Evolutionary conservation across 1,140 invertebrate genomes (phyloP), one percentile per base, ranked within the genome.

Genomic region (Drosophila rufa): DNA sequence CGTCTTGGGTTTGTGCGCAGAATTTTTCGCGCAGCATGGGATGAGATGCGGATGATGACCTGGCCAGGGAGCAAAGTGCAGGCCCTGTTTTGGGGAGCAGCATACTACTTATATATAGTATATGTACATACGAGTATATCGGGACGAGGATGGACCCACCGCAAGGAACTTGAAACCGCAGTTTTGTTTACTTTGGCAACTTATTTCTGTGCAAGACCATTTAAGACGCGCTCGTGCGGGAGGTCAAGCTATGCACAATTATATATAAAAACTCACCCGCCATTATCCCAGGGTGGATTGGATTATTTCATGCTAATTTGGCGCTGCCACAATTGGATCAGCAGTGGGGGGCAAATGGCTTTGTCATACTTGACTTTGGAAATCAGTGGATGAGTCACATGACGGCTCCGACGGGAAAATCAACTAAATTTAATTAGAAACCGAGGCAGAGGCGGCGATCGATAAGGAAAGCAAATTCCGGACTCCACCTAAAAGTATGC

Each of bases 241-340:
- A 87, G 84, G 84, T 70, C 80, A 62, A 55, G 59, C 58, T 1
- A 79, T 74, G 55, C 64, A 76, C 33, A 51, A 62, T 17, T 43
- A 43, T 43, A 43, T 7, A 8, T 42, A 27, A 36, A 58, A 19
- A 25, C 22, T 19, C 12, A 12, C 4, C 27, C 33, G 33, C 8
- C n/a, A 46, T 27, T 36, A 48, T 27, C 57, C 58, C 46, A 74
- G 82, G 77, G 82, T 81, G 82, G 82, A 69, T 75, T 66, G 78
- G 82, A 86, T 70, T 73, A 69, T 80, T 66, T 45, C 30, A 79
- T 77, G 84, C 84, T 80, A 89, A 87, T 89, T 89, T 71, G 70
- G 51, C 60, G 51, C 30, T 25, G 27, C 43, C 33, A 57, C 56
- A 57, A 59, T 51, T 57, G 56, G 36, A 67, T 65, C 51, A 38